These are phyloP conservation scores for Stylophora pistillata DNA, from an alignment of 64 coral and sea anemone genomes.

Conservation along the genomic window DNA sequence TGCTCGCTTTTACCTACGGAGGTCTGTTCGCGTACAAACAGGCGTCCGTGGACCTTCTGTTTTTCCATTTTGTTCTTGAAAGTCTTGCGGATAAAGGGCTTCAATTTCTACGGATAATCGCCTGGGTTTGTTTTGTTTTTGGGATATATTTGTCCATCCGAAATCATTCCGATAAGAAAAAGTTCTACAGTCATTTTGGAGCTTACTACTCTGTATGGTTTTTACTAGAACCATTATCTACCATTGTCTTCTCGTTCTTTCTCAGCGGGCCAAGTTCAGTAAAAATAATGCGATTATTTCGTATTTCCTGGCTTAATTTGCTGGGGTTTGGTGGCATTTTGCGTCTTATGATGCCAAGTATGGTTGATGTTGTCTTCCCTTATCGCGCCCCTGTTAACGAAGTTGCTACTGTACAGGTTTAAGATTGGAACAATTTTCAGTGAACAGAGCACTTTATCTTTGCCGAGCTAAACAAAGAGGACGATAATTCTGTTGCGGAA, in stretches of 20 bases:
- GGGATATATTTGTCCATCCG: constrained; percentile 25
- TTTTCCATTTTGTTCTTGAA: constrained; percentile 29
- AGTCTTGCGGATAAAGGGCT: background rate
- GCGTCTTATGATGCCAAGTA: constrained; percentile 39
- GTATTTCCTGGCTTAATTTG: constrained; percentile 2
- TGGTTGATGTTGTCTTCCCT: constrained; percentile 64
- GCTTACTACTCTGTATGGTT: constrained; percentile 63
- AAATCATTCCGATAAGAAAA: constrained; percentile 49
- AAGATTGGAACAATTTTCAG: constrained; percentile 37
- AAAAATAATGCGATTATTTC: background rate
- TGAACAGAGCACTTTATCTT: constrained; percentile 27
- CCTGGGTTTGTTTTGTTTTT: constrained; percentile 54
- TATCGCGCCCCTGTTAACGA: constrained; percentile 45
- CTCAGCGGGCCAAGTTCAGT: constrained; percentile 3
- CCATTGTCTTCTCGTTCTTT: constrained; percentile 12
- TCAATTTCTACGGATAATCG: constrained; percentile 17
- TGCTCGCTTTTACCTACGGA: constrained; percentile 52
- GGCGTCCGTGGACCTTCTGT: constrained; percentile 15
- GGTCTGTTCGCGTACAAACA: constrained; percentile 53
- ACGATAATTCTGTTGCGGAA: constrained; percentile 7
- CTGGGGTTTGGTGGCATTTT: constrained; percentile 60
- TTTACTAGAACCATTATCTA: constrained; percentile 31
- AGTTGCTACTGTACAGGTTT: constrained; percentile 15
- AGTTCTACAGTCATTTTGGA: constrained; percentile 44
- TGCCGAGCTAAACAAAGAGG: constrained; percentile 15